Percentiles rank a stretch among this genome's conserved stretches.
Evolutionary conservation across 2,113 vertebrate genomes (phyloP).

Genomic region (Regulus satrapa): DNA sequence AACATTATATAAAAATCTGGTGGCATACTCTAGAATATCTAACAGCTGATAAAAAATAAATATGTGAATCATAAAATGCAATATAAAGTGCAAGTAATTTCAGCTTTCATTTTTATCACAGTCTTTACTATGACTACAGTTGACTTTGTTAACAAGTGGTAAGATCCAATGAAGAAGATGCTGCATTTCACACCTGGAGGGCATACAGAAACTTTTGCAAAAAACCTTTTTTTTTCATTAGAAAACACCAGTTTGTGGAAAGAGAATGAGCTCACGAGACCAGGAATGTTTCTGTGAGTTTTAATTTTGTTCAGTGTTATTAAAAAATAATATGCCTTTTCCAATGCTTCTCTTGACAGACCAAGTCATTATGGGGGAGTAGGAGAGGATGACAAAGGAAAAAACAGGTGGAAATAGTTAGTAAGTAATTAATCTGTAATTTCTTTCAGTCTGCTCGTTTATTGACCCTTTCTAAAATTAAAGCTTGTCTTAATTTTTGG

Average conservation of each 20-base stretch:
- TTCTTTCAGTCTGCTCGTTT: not conserved
- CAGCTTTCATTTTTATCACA: not conserved
- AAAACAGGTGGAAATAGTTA: not conserved
- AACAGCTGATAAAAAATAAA: slow-evolving; percentile 7
- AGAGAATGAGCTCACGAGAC: not conserved
- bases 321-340: not conserved
- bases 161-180: not conserved
- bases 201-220: not conserved
- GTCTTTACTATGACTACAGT: not conserved
- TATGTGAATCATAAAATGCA: not conserved
- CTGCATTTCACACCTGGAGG: not conserved
- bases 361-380: not conserved
- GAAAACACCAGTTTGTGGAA: not conserved
- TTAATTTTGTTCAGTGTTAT: not conserved
- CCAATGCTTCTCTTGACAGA: not conserved
- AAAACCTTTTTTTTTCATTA: accelerated
- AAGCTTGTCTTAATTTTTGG: not conserved
- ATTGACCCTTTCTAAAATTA: not conserved
- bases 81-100: not conserved
- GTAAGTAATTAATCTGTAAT: not conserved
- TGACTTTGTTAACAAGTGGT: not conserved
- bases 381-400: not conserved
- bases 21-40: not conserved
- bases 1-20: not conserved
- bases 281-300: not conserved